Evolutionary conservation across 2,797 vertebrate species (phyloP), one percentile per base, ranked within the genome.

Genomic region (Tympanoctomys barrerae): DNA sequence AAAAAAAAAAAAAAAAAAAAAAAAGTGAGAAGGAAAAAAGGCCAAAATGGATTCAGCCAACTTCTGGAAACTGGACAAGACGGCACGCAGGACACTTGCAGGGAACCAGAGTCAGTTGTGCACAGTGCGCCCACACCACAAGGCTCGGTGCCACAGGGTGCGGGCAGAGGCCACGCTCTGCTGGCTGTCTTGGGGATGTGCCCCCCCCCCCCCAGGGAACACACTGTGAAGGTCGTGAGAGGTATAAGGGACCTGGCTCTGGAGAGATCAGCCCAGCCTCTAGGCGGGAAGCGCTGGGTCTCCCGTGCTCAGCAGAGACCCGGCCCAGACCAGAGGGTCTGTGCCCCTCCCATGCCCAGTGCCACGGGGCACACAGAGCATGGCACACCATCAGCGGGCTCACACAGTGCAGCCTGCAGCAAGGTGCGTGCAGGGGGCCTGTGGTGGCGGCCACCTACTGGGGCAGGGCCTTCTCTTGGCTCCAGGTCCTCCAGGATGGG

Each of bases 271-370:
- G 46, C 0, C 36, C 77, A 13, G 81, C 36, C 8, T 66, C 84
- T 2, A 1, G 0, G 1, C 0, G 9, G 31, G 3, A 4, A 2
- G 36, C 18, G n/a, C 12, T 6, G 0, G 2, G 42, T 5, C 6
- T 49, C 11, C 7, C 0, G 3, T 33, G 0, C 22, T 19, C 10
- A 21, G 49, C 54, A 13, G 0, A 0, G 21, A 4, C 7, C 73
- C 8, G 9, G 28, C 28, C 7, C 7, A 1, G 2, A 4, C 7
- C 5, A 1, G 5, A 36, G 1, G 13, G n/a, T 9, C 80, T 4
- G 9, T 66, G 19, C 7, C 0, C 3, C 7, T 14, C 11, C 59
- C 33, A 1, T 0, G 2, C 8, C 66, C 0, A 3, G 52, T 0
- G 42, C 79, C 11, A 9, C 39, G 5, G 24, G 0, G 33, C 24